These are phyloP conservation scores for Campoletis sonorensis DNA, from an alignment of 1,140 invertebrate species.

Conservation along the genomic window DNA sequence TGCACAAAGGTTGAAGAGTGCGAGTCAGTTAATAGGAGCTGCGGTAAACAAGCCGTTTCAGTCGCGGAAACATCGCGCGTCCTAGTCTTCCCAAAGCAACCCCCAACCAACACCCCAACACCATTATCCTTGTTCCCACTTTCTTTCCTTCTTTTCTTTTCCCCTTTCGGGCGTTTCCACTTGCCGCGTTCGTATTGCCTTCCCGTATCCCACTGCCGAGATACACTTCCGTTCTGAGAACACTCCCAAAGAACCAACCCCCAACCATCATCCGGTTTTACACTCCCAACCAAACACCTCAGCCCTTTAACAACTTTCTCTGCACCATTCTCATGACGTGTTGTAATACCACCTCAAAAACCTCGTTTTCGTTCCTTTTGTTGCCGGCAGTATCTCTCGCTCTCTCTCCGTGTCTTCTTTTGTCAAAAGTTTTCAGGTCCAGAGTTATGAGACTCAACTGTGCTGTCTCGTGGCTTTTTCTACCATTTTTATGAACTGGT, in stretches of 20 bases:
- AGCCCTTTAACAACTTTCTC: constrained; percentile 25
- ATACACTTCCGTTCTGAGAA: constrained; percentile 27
- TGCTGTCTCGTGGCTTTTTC: background rate
- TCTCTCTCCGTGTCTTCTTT: background rate
- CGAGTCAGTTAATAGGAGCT: constrained; percentile 63
- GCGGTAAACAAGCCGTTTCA: constrained; percentile 68
- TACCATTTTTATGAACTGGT: background rate
- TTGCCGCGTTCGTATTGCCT: constrained; percentile 24
- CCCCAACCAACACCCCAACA: constrained; percentile 43
- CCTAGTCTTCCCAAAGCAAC: constrained; percentile 34
- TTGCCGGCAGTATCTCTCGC: background rate
- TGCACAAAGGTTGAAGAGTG: constrained; percentile 34
- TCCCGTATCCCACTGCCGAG: constrained; percentile 8
- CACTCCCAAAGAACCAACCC: background rate
- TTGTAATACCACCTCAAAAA: background rate
- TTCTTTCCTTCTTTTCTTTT: constrained; percentile 52
- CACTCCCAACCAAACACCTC: background rate
- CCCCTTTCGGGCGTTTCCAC: constrained; percentile 42
- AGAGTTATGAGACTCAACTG: background rate
- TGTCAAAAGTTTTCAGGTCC: background rate
- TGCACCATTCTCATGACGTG: background rate
- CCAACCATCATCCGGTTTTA: constrained; percentile 27
- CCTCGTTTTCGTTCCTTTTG: constrained; percentile 4
- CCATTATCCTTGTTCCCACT: constrained; percentile 38
- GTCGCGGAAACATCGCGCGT: constrained; percentile 59